Evolutionary conservation across 2,797 vertebrate species (phyloP), one percentile per base, ranked within the genome.

Genomic region (Microctenopoma steveboyesi): DNA sequence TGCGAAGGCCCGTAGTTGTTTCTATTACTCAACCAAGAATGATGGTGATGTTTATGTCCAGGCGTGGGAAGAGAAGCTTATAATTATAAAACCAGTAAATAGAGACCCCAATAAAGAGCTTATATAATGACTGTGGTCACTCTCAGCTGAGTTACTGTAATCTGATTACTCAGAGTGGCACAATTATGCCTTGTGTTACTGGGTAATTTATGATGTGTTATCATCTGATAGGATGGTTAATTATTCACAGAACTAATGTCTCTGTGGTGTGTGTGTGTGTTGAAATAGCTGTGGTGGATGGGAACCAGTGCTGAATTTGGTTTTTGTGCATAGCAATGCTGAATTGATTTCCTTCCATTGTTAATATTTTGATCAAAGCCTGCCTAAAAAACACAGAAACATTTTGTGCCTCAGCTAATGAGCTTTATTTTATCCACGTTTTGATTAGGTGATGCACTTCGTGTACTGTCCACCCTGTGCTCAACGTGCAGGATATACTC

Each of bases 81-180:
- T 43, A 35, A 57, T 67, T 39, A 52, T 43, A 35, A 57, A 60
- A 60, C 22, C 35, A 49, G 27, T 22, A 35, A 40, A 73, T 35
- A 37, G 54, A 68, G 64, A 68, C 47, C 55, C 12, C 64, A 77
- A 69, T 74, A 62, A 76, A 76, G 22, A 30, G 4, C 40, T 58
- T 56, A 25, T 42, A 47, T 18, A 58, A 49, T 25, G 61, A 49
- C 45, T 18, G 18, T 18, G 18, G 18, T 18, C 18, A 18, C 27
- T 51, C 35, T 50, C 1, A 42, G 40, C 51, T 48, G 7, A 28
- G 27, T 64, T 11, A 30, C 45, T 67, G 40, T n/a, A 50, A 25
- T 45, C n/a, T 18, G 2, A 63, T 65, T 42, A 51, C 33, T 53
- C 12, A 27, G 25, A 46, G 47, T 13, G 48, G 10, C 64, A 52